Evolutionary conservation across 2,797 vertebrate genomes (phyloP).

Genomic region (Clarias laeviceps): DNA sequence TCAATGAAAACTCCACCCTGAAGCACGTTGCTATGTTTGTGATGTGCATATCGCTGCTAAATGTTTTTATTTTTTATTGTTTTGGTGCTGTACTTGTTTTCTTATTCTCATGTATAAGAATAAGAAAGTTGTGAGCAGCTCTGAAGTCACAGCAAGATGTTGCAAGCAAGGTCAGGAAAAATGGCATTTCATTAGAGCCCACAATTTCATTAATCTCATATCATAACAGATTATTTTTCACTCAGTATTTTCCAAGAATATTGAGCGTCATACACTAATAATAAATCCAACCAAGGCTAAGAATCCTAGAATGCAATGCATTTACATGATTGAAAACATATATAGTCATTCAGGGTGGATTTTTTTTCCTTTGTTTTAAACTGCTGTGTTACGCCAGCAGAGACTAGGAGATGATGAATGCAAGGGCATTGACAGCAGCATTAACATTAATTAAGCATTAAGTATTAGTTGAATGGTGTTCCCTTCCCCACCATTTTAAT

Average conservation of each 20-base stretch:
- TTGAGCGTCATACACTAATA: neutral
- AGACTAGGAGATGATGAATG: no score
- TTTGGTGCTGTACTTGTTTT: neutral
- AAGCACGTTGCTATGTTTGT: neutral
- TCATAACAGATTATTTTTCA: neutral
- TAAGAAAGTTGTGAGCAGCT: neutral
- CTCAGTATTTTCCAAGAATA: neutral
- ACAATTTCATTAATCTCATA: neutral
- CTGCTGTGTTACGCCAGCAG: no score
- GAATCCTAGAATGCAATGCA: neutral
- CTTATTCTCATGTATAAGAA: neutral
- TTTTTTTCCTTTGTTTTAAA: no score
- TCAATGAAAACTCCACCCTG: conserved; percentile 2
- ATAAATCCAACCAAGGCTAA: neutral
- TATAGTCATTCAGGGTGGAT: neutral
- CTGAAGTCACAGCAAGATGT: neutral
- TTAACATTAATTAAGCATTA: no score
- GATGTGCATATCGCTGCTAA: neutral
- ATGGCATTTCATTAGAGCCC: neutral
- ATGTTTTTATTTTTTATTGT: neutral
- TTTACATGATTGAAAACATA: neutral
- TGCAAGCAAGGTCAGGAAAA: neutral
- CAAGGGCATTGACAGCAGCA: no score
- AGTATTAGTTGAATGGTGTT: no score
- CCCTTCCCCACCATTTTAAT: neutral